Percentiles rank a stretch among this genome's conserved stretches.
phyloP scores from a whole-genome alignment of 2,888 invertebrate species.

The Lycocerus yunnanus region DNA sequence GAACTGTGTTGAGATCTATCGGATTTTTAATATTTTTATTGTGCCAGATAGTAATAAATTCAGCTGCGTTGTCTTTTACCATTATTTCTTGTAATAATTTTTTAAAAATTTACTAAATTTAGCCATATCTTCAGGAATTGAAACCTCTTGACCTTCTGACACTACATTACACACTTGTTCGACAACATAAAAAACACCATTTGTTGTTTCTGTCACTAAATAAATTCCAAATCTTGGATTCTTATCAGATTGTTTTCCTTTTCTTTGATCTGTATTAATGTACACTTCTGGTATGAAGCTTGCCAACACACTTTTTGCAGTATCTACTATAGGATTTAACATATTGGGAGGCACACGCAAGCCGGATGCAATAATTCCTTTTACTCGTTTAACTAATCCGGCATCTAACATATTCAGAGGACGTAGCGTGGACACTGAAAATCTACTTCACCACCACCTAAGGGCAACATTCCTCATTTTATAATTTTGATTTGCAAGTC shows the following conservation, averaged over 20 bases:
- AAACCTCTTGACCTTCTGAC: constrained; percentile 60
- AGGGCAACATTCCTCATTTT: constrained; percentile 80
- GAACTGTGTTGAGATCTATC: no score
- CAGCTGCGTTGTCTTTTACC: no score
- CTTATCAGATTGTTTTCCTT: constrained; percentile 86
- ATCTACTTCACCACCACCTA: constrained; percentile 90
- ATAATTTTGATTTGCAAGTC: constrained; percentile 83
- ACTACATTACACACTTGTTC: constrained; percentile 59
- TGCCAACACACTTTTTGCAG: constrained; percentile 88
- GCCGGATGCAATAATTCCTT: constrained; percentile 91
- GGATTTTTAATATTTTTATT: no score
- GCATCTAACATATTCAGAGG: constrained; percentile 80
- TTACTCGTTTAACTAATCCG: constrained; percentile 91
- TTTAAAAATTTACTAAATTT: no score
- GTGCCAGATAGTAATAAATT: no score
- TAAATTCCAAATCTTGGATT: constrained; percentile 91
- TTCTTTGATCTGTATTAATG: constrained; percentile 90
- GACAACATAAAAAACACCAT: constrained; percentile 73
- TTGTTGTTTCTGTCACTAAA: constrained; percentile 89
- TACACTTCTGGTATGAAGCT: constrained; percentile 95
- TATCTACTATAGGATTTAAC: constrained; percentile 90
- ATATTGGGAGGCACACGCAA: constrained; percentile 91
- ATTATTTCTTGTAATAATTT: no score
- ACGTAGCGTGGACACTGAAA: constrained; percentile 88
- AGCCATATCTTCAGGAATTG: constrained; percentile 92